Evolutionary conservation across 2,113 vertebrate genomes (phyloP).

Genomic region (Emydura subglobosa): DNA sequence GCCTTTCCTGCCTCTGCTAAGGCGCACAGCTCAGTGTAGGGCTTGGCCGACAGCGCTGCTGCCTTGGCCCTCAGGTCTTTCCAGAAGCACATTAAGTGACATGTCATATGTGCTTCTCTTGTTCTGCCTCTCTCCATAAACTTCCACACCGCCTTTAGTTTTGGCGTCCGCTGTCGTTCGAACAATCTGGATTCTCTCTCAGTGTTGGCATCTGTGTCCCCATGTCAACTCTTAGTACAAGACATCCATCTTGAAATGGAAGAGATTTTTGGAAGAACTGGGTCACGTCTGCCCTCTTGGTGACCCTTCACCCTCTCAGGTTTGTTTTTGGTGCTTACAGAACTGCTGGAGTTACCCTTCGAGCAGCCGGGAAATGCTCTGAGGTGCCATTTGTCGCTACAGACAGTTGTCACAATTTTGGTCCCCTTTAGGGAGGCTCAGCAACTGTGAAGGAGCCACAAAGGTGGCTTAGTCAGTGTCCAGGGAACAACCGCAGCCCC

Average conservation of each 20-base stretch:
- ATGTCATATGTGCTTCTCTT: not conserved
- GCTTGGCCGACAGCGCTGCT: fast-evolving
- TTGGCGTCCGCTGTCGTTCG: not conserved
- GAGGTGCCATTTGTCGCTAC: fast-evolving
- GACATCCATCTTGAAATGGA: not conserved
- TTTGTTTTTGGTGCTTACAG: not conserved
- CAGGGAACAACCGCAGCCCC: no score
- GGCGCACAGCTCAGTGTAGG: fast-evolving
- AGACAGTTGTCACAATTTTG: not conserved
- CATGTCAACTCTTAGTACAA: not conserved
- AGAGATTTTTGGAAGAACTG: no score
- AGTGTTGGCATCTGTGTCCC: fast-evolving
- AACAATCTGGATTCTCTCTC: not conserved
- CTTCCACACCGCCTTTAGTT: not conserved
- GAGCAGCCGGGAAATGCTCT: fast-evolving
- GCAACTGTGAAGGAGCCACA: not conserved
- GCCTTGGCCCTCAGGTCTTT: not conserved
- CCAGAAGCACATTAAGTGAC: not conserved
- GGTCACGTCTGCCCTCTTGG: not conserved
- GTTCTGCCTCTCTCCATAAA: not conserved
- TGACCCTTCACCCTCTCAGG: not conserved
- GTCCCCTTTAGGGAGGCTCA: not conserved
- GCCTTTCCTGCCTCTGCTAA: fast-evolving
- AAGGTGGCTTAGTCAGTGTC: no score
- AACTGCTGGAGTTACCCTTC: not conserved